Conservation (phyloP, 1,140 invertebrate species). For the Drosophila hydei region DNA sequence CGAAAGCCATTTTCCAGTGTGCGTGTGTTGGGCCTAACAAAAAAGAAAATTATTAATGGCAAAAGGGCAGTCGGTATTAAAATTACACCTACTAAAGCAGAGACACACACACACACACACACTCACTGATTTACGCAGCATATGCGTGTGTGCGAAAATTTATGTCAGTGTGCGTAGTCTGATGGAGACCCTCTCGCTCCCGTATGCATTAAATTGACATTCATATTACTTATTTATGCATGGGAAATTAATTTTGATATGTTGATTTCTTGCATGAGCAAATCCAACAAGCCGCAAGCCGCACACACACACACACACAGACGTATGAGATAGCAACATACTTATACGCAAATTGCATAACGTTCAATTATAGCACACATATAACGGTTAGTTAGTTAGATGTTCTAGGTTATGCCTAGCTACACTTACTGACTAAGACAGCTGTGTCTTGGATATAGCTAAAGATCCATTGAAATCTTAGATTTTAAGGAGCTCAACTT, state of each 20-base stretch:
- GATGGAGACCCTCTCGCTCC: conserved; percentile 16
- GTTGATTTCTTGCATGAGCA: conserved; percentile 79
- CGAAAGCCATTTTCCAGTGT: conserved; percentile 9
- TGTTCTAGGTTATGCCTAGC: too few relatives aligned
- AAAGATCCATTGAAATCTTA: too few relatives aligned
- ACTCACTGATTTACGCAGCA: conserved; percentile 25
- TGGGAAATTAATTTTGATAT: conserved; percentile 81
- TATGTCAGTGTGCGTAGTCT: conserved; percentile 12
- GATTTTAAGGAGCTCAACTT: too few relatives aligned
- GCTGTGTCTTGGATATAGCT: too few relatives aligned
- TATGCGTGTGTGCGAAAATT: conserved; percentile 2
- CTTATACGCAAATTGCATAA: conserved; percentile 1
- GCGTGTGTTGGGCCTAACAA: conserved; percentile 27
- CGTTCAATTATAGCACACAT: conserved; percentile 4
- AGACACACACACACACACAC: conserved; percentile 7
- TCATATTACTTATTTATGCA: conserved; percentile 82
- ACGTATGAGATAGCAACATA: not conserved
- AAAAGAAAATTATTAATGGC: conserved; percentile 68
- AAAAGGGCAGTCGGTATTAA: conserved; percentile 66
- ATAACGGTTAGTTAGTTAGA: too few relatives aligned
- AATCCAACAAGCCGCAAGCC: conserved; percentile 46
- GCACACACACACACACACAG: conserved; percentile 7
- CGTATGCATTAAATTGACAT: conserved; percentile 77
- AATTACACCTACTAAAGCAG: conserved; percentile 63
- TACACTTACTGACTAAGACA: too few relatives aligned